Evolutionary conservation across 2,888 invertebrate species (phyloP).

Genomic region (Seira ritae): DNA sequence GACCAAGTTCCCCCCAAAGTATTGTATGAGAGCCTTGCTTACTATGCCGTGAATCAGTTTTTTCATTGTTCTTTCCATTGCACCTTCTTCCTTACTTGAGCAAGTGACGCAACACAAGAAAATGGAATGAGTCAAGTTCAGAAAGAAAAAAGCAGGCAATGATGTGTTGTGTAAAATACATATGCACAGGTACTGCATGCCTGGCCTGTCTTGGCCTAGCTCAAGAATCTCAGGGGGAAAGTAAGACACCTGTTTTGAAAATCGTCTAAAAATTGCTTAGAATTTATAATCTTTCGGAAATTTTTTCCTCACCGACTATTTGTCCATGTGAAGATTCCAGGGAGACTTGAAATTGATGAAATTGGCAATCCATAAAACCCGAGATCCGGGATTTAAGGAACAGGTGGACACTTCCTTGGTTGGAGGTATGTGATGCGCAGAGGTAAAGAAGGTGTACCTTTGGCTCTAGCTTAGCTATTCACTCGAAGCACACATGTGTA

Average conservation of each 20-base stretch:
- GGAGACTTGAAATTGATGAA: constrained; percentile 27
- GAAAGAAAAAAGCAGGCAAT: not conserved
- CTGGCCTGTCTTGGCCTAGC: not conserved
- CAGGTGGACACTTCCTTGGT: constrained; percentile 51
- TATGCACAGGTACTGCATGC: not conserved
- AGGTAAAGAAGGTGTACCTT: constrained; percentile 17
- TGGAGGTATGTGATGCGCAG: constrained; percentile 26
- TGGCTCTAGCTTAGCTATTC: constrained; percentile 34
- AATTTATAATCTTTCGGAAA: constrained; percentile 32
- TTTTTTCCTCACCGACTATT: constrained; percentile 39
- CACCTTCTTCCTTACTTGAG: not conserved
- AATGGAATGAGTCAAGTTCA: constrained; percentile 10
- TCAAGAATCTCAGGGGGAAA: constrained; percentile 46
- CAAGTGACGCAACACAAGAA: not conserved
- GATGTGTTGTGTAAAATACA: too few relatives aligned
- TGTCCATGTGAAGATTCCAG: constrained; percentile 52
- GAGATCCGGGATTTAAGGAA: constrained; percentile 60
- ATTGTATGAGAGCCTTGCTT: too few relatives aligned
- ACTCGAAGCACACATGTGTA: constrained; percentile 24
- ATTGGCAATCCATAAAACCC: constrained; percentile 57
- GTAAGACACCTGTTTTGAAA: constrained; percentile 63
- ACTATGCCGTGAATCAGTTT: too few relatives aligned
- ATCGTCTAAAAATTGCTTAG: constrained; percentile 34
- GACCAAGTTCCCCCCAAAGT: not conserved
- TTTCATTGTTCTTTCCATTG: too few relatives aligned